These are phyloP conservation scores for Rhyacophila evoluta DNA, from an alignment of 2,888 invertebrate species.

Conservation along the genomic window DNA sequence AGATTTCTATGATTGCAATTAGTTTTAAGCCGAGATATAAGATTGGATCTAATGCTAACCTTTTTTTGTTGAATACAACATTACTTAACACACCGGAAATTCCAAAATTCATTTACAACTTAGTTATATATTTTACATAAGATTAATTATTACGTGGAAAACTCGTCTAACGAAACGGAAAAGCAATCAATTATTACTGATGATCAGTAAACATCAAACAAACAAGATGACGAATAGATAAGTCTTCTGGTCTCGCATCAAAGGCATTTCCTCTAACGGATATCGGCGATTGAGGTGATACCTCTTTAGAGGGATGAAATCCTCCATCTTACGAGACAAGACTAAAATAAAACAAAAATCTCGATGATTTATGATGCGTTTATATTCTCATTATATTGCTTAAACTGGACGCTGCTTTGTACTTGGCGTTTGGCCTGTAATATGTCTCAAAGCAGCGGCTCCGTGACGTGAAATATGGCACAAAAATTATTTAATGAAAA, in stretches of 20 bases:
- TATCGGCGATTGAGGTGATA: not conserved
- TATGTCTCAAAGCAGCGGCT: not conserved
- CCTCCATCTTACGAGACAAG: constrained; percentile 31
- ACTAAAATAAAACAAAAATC: constrained; percentile 42
- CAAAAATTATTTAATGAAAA: too few relatives aligned
- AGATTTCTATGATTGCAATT: too few relatives aligned
- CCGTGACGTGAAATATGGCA: not conserved
- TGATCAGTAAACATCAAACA: not conserved
- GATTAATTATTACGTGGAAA: not conserved
- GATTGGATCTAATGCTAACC: too few relatives aligned
- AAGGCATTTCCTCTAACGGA: not conserved
- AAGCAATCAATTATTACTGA: not conserved
- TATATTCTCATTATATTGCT: constrained; percentile 65
- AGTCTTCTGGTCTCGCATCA: not conserved
- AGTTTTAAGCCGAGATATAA: too few relatives aligned
- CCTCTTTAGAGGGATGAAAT: not conserved
- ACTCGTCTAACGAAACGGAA: not conserved
- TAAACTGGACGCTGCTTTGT: constrained; percentile 45
- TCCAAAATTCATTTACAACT: not conserved
- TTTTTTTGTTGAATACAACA: not conserved
- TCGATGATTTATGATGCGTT: constrained; percentile 66
- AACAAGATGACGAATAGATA: not conserved
- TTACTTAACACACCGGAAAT: not conserved
- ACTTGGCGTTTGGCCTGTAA: constrained; percentile 29
- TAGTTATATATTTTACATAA: not conserved